These are phyloP conservation scores for Zapus hudsonius DNA, from an alignment of 2,113 vertebrate species.

Conservation along the genomic window DNA sequence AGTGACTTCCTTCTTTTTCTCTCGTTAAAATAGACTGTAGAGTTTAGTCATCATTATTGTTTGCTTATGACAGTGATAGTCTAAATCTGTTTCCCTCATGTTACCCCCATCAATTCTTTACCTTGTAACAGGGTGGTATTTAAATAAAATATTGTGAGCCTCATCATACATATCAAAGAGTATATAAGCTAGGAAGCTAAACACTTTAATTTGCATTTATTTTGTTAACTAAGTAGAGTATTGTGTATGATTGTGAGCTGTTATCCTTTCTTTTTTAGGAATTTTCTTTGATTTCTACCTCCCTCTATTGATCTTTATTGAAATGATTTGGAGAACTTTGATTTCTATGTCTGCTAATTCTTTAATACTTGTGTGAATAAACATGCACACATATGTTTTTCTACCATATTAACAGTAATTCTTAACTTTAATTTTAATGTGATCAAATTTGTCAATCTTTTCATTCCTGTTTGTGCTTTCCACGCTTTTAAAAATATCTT, in stretches of 20 bases:
- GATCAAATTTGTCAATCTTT: conserved; percentile 1
- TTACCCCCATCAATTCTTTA: background rate
- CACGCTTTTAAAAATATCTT: conserved; percentile 8
- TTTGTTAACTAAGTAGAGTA: background rate
- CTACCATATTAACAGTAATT: background rate
- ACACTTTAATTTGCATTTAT: conserved; percentile 34
- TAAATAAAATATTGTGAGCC: background rate
- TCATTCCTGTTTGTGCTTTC: background rate
- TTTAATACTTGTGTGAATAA: background rate
- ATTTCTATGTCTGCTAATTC: background rate
- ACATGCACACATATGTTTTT: background rate
- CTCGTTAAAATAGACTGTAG: background rate
- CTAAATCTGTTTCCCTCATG: background rate
- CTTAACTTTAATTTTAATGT: background rate
- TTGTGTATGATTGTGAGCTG: background rate
- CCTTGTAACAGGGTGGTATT: background rate
- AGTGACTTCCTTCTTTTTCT: background rate
- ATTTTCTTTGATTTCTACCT: background rate
- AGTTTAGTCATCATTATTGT: background rate
- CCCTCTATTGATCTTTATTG: background rate
- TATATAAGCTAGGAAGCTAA: conserved; percentile 3
- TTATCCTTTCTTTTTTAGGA: background rate
- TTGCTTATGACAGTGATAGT: conserved; percentile 3
- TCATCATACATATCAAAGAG: background rate
- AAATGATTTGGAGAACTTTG: background rate